These are phyloP conservation scores for Drosophila ananassae DNA, from an alignment of 1,140 invertebrate species.

Conservation along the genomic window DNA sequence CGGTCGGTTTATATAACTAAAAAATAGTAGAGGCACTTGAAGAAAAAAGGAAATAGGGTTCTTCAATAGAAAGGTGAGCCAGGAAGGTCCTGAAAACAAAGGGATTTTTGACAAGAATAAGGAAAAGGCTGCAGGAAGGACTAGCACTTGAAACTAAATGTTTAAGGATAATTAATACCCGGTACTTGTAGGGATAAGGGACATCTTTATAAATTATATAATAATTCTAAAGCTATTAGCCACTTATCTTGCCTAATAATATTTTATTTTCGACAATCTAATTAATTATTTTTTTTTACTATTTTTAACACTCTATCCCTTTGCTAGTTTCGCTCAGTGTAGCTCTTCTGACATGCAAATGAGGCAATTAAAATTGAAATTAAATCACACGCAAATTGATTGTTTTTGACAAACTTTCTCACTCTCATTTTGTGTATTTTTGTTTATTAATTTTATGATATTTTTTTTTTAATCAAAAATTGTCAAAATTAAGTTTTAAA, in stretches of 20 bases:
- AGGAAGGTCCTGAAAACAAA: no score
- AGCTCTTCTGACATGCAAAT: constrained; percentile 41
- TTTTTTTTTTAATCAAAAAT: background rate
- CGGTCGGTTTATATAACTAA: constrained; percentile 11
- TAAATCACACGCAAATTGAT: constrained; percentile 45
- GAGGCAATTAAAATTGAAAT: constrained; percentile 56
- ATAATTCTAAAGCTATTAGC: no score
- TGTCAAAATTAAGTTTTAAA: constrained; percentile 24
- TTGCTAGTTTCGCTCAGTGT: background rate
- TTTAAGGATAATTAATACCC: no score
- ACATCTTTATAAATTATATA: no score
- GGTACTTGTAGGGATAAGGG: no score
- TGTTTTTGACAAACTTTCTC: constrained; percentile 25
- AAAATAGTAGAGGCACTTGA: constrained; percentile 27
- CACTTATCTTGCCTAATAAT: no score
- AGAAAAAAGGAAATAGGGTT: background rate
- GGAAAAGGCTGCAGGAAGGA: no score
- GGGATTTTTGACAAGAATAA: no score
- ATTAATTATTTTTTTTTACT: background rate
- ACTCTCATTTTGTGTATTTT: constrained; percentile 9
- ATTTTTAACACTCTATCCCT: background rate
- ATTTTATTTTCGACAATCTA: no score
- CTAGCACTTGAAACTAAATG: no score
- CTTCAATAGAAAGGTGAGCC: no score
- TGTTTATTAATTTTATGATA: constrained; percentile 12